These are phyloP conservation scores for Spermophilus dauricus DNA, from an alignment of 2,113 vertebrate genomes.

Conservation along the genomic window DNA sequence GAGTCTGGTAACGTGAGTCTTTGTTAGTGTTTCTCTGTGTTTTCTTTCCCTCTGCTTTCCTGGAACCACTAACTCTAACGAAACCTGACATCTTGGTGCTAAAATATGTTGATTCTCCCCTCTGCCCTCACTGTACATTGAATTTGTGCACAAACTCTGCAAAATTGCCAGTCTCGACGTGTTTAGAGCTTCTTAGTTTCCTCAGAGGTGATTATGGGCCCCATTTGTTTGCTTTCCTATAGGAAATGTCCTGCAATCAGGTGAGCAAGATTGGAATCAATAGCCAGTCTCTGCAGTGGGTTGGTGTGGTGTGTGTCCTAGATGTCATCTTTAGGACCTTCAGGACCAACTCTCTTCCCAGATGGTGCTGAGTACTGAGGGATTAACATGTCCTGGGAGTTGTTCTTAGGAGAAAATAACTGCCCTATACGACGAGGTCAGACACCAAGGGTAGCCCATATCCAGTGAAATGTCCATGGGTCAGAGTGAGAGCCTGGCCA, in stretches of 20 bases:
- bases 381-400: neutral
- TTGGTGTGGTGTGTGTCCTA: neutral
- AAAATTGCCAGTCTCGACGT: conserved; percentile 3
- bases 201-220: neutral
- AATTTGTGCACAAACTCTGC: conserved; percentile 21
- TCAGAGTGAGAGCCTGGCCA: neutral
- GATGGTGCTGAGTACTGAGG: neutral
- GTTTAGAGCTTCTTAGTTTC: conserved; percentile 42
- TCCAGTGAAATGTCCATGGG: too few species aligned
- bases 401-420: neutral
- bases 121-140: conserved; percentile 57
- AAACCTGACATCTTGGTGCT: conserved; percentile 79
- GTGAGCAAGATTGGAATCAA: neutral
- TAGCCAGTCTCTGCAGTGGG: neutral
- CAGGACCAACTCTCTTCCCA: neutral
- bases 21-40: conserved; percentile 80
- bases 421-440: neutral
- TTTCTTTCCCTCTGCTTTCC: conserved; percentile 79
- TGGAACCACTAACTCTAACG: conserved; percentile 83
- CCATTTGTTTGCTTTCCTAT: conserved; percentile 34
- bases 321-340: neutral
- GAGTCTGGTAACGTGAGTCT: conserved; percentile 76
- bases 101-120: conserved; percentile 70
- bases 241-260: neutral
- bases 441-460: neutral